Base-by-base conservation (phyloP, 2,113 vertebrate genomes). In the Eulacestoma nigropectus region DNA sequence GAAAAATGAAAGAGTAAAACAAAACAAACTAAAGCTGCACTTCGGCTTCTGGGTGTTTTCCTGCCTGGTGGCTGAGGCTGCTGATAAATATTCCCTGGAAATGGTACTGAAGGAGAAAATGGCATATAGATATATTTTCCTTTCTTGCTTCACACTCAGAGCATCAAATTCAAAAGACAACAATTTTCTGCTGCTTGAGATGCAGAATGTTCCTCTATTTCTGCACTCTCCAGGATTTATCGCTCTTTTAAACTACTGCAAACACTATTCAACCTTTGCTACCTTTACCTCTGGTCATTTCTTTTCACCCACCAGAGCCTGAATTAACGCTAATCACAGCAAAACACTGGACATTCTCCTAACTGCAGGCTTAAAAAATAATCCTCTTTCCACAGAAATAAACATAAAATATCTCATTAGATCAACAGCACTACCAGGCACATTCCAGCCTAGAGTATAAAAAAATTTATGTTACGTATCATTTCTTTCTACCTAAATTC, bases 11-110 rank as follows among this genome's bases (percentile, higher is more conserved):
- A 69, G 23, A 44, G 20, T 69, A 70, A 95, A 90, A 90, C 95
- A 96, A 93, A 92, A 75, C 65, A 16, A 94, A 90, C 50, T 11
- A 27, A 35, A 90, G 49, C 79, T 30, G 70, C 47, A 33, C 68
- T 80, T 62, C 1, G 12, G 69, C 50, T 92, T 87, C 82, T 76
- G 59, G 42, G 32, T 62, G 47, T 94, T 96, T 93, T 76, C 41
- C 73, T 82, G 39, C 52, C 32, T 25, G 50, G 89, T 63, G 94
- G 50, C 84, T 93, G 93, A 95, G 91, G 63, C 8, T 74, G 62
- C 73, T 93, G 93, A 96, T 95, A 97, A 97, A 97, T 96, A 80
- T 82, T 80, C 84, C 93, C 86, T 68, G 57, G 76, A 84, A 87
- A 72, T 10, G 69, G 33, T 20, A 62, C 44, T 13, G 62, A 69